These are phyloP conservation scores for Euproctis similis DNA, from an alignment of 2,888 invertebrate genomes.

Conservation along the genomic window DNA sequence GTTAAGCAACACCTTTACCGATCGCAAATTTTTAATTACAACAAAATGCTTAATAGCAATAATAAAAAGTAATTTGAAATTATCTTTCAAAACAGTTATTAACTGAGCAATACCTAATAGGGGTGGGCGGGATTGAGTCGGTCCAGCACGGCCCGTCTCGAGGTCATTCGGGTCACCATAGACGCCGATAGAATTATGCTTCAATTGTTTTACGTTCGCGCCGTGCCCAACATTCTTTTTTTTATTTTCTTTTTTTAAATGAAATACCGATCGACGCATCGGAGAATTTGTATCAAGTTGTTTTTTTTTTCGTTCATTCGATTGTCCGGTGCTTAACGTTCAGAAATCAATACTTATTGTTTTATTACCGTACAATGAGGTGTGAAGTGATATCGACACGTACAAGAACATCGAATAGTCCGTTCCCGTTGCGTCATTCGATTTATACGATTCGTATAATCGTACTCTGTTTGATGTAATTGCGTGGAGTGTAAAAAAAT, in stretches of 20 bases:
- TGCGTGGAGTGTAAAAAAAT: slow-evolving; percentile 5
- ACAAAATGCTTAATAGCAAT: slow-evolving; percentile 9
- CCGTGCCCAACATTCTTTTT: slow-evolving; percentile 27
- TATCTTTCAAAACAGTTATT: slow-evolving; percentile 37
- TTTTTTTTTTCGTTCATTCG: slow-evolving; percentile 31
- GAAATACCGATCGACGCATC: slow-evolving; percentile 31
- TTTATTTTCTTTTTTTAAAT: slow-evolving; percentile 37
- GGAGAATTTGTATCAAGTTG: slow-evolving; percentile 31
- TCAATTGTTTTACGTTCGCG: slow-evolving; percentile 60
- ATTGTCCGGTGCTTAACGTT: slow-evolving; percentile 37
- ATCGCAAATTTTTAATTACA: too few species aligned
- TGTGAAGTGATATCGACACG: slow-evolving; percentile 54
- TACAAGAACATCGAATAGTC: slow-evolving; percentile 32
- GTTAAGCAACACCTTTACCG: too few species aligned
- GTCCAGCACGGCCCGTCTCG: slow-evolving; percentile 26
- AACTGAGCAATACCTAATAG: slow-evolving; percentile 39
- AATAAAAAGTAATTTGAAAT: slow-evolving; percentile 30
- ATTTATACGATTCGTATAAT: slow-evolving; percentile 15
- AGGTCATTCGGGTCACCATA: slow-evolving; percentile 30
- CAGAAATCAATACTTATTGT: slow-evolving; percentile 40
- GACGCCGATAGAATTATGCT: slow-evolving; percentile 56
- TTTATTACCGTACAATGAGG: slow-evolving; percentile 45
- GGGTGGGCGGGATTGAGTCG: slow-evolving; percentile 38
- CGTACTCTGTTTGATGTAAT: slow-evolving; percentile 8
- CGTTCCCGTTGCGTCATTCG: slow-evolving; percentile 24